phyloP scores from a whole-genome alignment of 2,888 invertebrate species.

The Ischnura elegans region DNA sequence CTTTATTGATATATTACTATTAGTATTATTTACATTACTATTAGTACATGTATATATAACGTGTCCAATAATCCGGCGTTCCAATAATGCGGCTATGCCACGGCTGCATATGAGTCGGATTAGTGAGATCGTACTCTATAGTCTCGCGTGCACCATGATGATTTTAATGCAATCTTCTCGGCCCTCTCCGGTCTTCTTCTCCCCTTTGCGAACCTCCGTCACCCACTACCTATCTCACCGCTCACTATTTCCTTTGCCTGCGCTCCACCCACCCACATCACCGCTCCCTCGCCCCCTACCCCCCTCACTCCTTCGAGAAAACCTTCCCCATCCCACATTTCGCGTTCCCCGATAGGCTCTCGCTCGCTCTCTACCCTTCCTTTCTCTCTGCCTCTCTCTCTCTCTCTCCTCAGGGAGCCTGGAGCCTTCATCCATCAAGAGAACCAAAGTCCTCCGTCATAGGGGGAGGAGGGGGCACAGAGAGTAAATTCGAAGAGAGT shows the following conservation, averaged over 20 bases:
- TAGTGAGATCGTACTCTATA: no score
- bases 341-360: not conserved
- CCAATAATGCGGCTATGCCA: no score
- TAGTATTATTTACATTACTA: no score
- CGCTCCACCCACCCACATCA: slow-evolving; percentile 7
- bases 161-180: not conserved
- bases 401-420: slow-evolving; percentile 41
- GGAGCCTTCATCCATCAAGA: slow-evolving; percentile 61
- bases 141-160: no score
- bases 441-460: slow-evolving; percentile 60
- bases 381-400: not conserved
- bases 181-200: not conserved
- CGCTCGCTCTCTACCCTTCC: not conserved
- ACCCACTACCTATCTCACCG: not conserved
- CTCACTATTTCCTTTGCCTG: not conserved
- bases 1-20: no score
- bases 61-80: no score
- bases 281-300: not conserved
- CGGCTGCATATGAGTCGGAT: no score
- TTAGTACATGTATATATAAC: no score
- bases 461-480: not conserved
- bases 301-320: not conserved
- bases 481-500: not conserved
- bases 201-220: not conserved
- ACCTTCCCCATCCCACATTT: not conserved